phyloP scores from a whole-genome alignment of 2,888 invertebrate genomes.

The Drosophila quinaria region DNA sequence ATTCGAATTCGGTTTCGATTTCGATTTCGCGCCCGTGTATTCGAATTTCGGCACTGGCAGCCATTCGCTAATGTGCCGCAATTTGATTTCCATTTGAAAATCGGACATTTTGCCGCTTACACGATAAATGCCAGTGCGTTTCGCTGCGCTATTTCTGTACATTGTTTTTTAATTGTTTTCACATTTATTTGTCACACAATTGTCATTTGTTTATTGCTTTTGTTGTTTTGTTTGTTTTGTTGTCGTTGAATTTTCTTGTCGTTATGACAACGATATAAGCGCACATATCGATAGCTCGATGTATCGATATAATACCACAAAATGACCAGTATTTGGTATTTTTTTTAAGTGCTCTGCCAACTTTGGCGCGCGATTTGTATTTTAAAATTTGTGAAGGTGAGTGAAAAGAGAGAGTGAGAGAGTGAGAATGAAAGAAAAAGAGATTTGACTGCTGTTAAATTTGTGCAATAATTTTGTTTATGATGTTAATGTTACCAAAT shows the following conservation, averaged over 20 bases:
- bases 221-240: constrained; percentile 38
- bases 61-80: constrained; percentile 80
- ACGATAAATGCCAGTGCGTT: constrained; percentile 83
- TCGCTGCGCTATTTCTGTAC: constrained; percentile 52
- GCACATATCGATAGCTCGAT: constrained; percentile 19
- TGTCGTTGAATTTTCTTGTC: constrained; percentile 27
- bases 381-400: not conserved
- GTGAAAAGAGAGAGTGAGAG: not conserved
- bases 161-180: constrained; percentile 28
- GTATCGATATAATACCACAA: not conserved
- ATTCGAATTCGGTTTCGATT: not conserved
- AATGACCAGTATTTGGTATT: constrained; percentile 19
- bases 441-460: not conserved
- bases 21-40: constrained; percentile 56
- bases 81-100: constrained; percentile 54
- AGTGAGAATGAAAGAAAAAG: not conserved
- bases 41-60: constrained; percentile 84
- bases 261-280: constrained; percentile 54
- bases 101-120: constrained; percentile 76
- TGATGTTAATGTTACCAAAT: too few species aligned
- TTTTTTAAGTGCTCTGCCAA: not conserved
- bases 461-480: too few species aligned
- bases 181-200: not conserved
- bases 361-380: not conserved
- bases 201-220: constrained; percentile 28